Conservation (phyloP, 2,113 vertebrate genomes). For the Poecilia latipinna region DNA sequence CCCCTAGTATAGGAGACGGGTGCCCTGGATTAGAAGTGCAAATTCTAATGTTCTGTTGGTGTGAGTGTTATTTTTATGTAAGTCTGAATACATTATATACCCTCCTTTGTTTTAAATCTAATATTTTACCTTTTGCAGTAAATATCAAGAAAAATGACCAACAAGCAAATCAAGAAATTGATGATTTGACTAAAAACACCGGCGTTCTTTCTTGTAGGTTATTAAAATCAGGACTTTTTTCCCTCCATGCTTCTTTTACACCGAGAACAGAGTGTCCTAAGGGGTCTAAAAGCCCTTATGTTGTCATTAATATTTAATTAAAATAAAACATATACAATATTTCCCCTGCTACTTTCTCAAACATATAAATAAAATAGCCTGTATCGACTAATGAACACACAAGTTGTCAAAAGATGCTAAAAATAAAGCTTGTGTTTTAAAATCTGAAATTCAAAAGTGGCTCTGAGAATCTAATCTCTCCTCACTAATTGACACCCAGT, state of each 20-base stretch:
- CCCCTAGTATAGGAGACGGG: no score
- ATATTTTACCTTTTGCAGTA: no score
- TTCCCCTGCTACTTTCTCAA: neutral
- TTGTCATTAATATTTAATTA: slow-evolving; percentile 24
- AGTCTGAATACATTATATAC: no score
- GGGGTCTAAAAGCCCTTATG: slow-evolving; percentile 18
- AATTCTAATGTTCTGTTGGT: neutral
- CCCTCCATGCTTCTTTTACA: neutral
- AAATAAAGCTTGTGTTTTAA: slow-evolving; percentile 16
- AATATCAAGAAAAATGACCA: neutral
- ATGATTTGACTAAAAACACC: neutral
- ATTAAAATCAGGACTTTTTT: neutral
- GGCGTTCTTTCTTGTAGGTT: neutral
- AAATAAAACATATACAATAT: neutral
- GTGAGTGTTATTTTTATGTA: neutral
- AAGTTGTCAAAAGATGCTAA: slow-evolving; percentile 13
- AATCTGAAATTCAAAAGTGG: neutral
- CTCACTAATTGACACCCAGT: slow-evolving; percentile 10
- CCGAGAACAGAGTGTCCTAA: neutral
- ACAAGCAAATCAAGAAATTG: neutral
- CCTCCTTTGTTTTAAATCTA: no score
- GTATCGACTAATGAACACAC: neutral
- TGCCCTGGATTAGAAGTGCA: neutral
- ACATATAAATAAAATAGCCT: neutral
- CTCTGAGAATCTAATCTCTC: neutral